Evolutionary conservation across 2,113 vertebrate genomes (phyloP), one percentile per base, ranked within the genome.

Genomic region (Tonatia bakeri): DNA sequence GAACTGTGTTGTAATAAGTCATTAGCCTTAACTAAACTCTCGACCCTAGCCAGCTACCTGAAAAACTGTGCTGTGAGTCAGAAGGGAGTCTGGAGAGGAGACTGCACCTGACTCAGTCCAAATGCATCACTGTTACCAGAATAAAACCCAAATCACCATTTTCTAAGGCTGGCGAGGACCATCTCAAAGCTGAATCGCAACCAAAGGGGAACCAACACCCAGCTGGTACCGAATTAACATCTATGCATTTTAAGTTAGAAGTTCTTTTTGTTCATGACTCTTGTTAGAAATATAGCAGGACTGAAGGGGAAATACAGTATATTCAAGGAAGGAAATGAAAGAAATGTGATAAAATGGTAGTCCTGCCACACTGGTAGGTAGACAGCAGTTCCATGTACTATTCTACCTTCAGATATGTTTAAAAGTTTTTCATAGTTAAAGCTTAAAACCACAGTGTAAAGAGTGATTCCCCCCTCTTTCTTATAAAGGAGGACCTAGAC

Each of bases 211-310:
- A 72, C 40, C n/a, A 64, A 83, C 15, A 90, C 45, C 54, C 38
- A 43, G 19, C 22, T 47, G 64, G 72, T 19, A 5, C n/a, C 52
- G 13, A 26, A 0, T 38, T 72, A 64, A 4, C 86, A 70, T 64
- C 52, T 79, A 28, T 72, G n/a, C 43, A 90, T 38, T 90, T 28
- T 72, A 38, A 85, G 31, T 79, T 67, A 85, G 79, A 33, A 94
- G 70, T 11, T 89, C 54, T 36, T 79, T 79, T 64, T 17, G 19
- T 28, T 90, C 31, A 72, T 31, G 33, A 54, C 81, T 36, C 40
- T 52, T 10, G 28, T 80, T 85, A 79, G 24, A 80, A 72, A 56
- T n/a, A 65, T 3, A 81, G 64, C 38, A 92, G 54, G 40, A 82
- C 20, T 64, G 16, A 7, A 17, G 16, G 10, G 16, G 22, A 65